phyloP scores from a whole-genome alignment of 2,113 vertebrate genomes.

The Gila orcuttii region DNA sequence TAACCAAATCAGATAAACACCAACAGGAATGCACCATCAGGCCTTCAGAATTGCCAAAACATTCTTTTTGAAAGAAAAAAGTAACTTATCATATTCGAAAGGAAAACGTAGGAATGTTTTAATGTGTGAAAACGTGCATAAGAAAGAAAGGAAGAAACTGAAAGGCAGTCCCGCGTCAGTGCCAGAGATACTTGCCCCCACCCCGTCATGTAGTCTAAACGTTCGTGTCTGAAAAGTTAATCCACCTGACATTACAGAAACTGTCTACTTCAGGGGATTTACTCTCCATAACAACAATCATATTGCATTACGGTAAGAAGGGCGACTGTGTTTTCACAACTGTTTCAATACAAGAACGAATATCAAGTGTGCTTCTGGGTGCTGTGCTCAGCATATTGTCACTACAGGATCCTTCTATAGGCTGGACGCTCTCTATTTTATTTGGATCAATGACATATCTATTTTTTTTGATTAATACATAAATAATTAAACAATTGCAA shows the following conservation, averaged over 20 bases:
- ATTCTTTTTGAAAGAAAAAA: neutral
- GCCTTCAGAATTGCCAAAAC: constrained; percentile 4
- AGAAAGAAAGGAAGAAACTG: constrained; percentile 11
- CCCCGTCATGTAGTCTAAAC: constrained; percentile 41
- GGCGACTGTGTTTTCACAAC: constrained; percentile 54
- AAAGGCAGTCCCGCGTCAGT: constrained; percentile 41
- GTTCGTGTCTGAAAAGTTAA: constrained; percentile 35
- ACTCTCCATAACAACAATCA: constrained; percentile 33
- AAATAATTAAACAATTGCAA: no score
- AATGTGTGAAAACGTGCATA: constrained; percentile 23
- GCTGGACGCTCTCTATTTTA: neutral
- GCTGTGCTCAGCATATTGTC: constrained; percentile 35
- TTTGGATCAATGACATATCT: neutral
- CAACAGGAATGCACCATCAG: constrained; percentile 27
- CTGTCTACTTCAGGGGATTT: constrained; percentile 29
- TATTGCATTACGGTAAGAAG: constrained; percentile 40
- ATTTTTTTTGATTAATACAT: neutral
- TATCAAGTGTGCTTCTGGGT: constrained; percentile 18
- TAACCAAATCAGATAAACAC: constrained; percentile 45
- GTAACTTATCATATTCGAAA: constrained; percentile 23
- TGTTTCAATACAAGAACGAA: constrained; percentile 47
- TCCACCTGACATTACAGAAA: constrained; percentile 44
- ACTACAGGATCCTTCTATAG: neutral
- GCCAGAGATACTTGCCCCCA: constrained; percentile 39
- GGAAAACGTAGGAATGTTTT: constrained; percentile 51